phyloP scores from a whole-genome alignment of 2,113 vertebrate genomes.

The Eubucco bourcierii region DNA sequence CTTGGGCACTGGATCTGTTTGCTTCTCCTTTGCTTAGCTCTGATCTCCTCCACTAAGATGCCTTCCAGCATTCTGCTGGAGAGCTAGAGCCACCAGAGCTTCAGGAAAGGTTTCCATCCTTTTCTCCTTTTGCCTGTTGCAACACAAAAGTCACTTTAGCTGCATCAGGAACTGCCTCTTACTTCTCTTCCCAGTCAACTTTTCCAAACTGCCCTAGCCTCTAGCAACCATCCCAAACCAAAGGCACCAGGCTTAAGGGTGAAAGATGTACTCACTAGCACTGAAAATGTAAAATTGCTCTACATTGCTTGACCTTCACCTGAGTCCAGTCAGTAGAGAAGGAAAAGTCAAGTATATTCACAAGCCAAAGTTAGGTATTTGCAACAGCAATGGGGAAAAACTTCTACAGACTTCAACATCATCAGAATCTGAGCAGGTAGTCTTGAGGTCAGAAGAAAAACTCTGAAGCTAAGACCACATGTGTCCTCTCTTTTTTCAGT shows the following conservation, averaged over 20 bases:
- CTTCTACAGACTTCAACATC: not conserved
- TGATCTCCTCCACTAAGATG: not conserved
- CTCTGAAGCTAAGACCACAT: not conserved
- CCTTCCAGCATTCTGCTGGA: not conserved
- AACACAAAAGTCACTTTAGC: not conserved
- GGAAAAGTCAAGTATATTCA: not conserved
- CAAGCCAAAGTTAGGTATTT: not conserved
- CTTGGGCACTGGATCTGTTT: too few species aligned
- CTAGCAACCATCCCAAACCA: not conserved
- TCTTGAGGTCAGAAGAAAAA: not conserved
- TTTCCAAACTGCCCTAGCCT: not conserved
- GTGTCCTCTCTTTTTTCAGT: not conserved
- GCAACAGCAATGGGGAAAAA: not conserved
- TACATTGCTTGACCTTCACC: not conserved
- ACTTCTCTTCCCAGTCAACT: not conserved
- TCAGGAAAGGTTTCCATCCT: not conserved
- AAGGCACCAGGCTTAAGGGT: not conserved
- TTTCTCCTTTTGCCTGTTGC: not conserved
- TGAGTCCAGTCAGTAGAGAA: not conserved
- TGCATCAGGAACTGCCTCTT: not conserved
- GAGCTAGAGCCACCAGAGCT: not conserved
- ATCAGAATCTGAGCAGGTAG: not conserved
- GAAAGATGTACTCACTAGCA: not conserved
- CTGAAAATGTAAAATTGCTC: not conserved
- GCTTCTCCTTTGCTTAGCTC: too few species aligned